These are phyloP conservation scores for Crocuta crocuta DNA, from an alignment of 2,113 vertebrate species.

Conservation along the genomic window DNA sequence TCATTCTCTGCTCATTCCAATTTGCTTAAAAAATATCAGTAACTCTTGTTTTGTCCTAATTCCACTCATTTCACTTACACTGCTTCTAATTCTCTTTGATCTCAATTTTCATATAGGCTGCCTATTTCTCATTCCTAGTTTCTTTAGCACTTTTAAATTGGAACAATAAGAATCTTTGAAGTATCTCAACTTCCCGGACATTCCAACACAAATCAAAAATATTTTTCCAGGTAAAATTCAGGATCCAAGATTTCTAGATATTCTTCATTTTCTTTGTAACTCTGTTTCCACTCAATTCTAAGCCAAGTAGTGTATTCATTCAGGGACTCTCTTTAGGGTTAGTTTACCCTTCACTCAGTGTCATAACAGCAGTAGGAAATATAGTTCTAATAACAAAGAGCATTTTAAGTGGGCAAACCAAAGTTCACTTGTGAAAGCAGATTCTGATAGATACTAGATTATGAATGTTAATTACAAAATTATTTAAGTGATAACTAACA, in stretches of 20 bases:
- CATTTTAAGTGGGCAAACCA: not conserved
- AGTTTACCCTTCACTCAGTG: not conserved
- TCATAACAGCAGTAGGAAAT: not conserved
- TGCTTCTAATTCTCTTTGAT: not conserved
- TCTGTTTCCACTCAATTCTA: not conserved
- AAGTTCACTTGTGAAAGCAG: constrained; percentile 18
- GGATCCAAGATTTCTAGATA: not conserved
- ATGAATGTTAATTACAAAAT: constrained; percentile 32
- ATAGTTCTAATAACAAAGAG: not conserved
- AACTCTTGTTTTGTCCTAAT: not conserved
- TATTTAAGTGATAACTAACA: constrained; percentile 15
- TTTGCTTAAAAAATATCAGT: not conserved
- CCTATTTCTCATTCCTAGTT: not conserved
- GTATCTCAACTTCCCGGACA: not conserved
- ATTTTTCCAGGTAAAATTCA: not conserved
- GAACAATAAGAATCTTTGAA: not conserved
- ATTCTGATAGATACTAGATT: not conserved
- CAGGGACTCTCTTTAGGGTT: not conserved
- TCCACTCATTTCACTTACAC: not conserved
- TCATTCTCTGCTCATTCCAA: constrained; percentile 12
- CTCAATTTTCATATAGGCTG: not conserved
- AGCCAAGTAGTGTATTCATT: not conserved
- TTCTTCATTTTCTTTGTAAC: not conserved
- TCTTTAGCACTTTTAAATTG: not conserved
- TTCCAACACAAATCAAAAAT: constrained; percentile 7